phyloP scores from a whole-genome alignment of 1,140 invertebrate species.

The Ips nitidus region DNA sequence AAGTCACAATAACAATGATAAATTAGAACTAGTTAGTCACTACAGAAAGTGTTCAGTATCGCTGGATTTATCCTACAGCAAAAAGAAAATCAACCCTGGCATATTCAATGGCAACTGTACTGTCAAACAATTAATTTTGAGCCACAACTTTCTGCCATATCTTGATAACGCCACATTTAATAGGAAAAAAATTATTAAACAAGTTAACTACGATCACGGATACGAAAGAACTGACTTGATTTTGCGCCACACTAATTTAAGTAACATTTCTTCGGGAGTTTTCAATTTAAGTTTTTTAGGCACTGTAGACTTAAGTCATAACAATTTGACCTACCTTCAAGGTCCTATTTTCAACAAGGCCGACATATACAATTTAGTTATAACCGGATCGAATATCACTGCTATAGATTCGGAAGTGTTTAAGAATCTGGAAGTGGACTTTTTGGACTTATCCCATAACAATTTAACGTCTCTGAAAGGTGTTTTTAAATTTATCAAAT shows the following conservation, averaged over 20 bases:
- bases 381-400: conserved; percentile 8
- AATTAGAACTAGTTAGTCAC: not conserved
- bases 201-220: not conserved
- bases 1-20: conserved; percentile 7
- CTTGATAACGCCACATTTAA: not conserved
- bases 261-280: conserved; percentile 3
- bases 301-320: conserved; percentile 13
- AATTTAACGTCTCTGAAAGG: conserved; percentile 7
- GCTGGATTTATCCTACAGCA: conserved; percentile 7
- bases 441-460: conserved; percentile 19
- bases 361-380: not conserved
- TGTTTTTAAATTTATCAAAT: not conserved
- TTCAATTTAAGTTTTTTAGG: conserved; percentile 2
- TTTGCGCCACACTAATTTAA: conserved; percentile 5
- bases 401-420: conserved; percentile 7
- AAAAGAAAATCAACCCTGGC: not conserved
- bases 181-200: not conserved
- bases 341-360: conserved; percentile 8
- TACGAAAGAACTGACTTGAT: conserved; percentile 1
- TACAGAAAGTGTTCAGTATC: not conserved
- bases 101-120: not conserved
- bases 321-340: conserved; percentile 10
- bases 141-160: not conserved
- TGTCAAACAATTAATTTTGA: too few species aligned
- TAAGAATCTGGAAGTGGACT: not conserved